Evolutionary conservation across 2,797 vertebrate species (phyloP), one percentile per base, ranked within the genome.

Genomic region (Acipenser oxyrinchus): DNA sequence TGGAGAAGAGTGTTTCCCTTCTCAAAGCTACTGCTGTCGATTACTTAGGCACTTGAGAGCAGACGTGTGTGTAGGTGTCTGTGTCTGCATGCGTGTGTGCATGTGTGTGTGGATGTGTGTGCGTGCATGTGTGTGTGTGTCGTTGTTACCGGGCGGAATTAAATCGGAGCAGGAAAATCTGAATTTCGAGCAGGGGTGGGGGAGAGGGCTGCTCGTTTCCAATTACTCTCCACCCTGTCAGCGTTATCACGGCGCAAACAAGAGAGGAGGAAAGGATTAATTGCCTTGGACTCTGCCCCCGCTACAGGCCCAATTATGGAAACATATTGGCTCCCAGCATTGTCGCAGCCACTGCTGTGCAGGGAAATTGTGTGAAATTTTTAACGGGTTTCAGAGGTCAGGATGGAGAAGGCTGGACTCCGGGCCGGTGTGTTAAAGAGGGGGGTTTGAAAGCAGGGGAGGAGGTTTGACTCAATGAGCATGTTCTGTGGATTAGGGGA

Each of bases 311-410:
- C 93, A 97, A 97, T 98, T 97, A 98, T 91, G 92, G 93, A 91
- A 93, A 91, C 93, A 94, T 93, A 94, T 95, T 95, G 94, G 94
- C 92, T 94, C 89, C 88, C 89, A 93, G 94, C 84, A 79, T 91
- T 92, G 89, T 90, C 88, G 92, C 87, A 92, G 83, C 83, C 88
- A 95, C 95, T 93, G 94, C 94, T 96, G 94, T 94, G 94, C 89
- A 91, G 91, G 92, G 92, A 94, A 94, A 95, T 96, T 93, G 95
- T 96, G 94, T 96, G 94, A 97, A 94, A 95, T 94, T 94, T 86
- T 91, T 89, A 89, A 88, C 87, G 81, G 90, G 90, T 93, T 93
- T 92, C 84, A 83, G 89, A 89, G 76, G 87, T 93, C 92, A 93
- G 90, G 91, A 90, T 83, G 84, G 85, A 87, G 83, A 86, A 79